Conservation (phyloP, 2,888 invertebrate species). For the Beris chalybata region DNA sequence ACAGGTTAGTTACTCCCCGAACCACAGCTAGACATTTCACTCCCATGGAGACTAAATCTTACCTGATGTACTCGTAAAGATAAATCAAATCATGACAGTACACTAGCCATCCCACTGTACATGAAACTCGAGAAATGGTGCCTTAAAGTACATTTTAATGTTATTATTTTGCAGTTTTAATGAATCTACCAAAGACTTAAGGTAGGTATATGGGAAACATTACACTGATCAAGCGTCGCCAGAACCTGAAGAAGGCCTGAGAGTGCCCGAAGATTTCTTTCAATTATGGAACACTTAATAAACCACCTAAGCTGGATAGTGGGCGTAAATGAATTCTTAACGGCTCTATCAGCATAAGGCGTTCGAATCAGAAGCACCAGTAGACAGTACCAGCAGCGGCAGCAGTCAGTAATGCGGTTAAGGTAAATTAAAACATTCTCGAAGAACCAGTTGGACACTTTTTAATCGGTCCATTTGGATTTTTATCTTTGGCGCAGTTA, state of each 20-base stretch:
- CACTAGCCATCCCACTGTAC: constrained; percentile 1
- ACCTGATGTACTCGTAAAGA: constrained; percentile 27
- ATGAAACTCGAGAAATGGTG: constrained; percentile 19
- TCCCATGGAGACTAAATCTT: not conserved
- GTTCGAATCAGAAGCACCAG: constrained; percentile 30
- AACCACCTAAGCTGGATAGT: constrained; percentile 27
- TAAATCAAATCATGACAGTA: constrained; percentile 26
- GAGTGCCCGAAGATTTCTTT: constrained; percentile 25
- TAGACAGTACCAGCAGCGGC: constrained; percentile 7
- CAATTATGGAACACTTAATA: constrained; percentile 33
- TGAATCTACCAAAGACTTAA: constrained; percentile 7
- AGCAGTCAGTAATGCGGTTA: constrained; percentile 4
- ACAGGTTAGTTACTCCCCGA: too few species aligned
- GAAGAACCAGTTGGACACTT: constrained; percentile 36
- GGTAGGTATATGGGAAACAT: too few species aligned
- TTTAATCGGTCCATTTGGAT: constrained; percentile 39
- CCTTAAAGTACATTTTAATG: constrained; percentile 27
- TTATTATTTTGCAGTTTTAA: constrained; percentile 33
- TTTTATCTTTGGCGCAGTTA: constrained; percentile 38
- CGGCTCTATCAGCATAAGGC: constrained; percentile 32
- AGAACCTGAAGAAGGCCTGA: not conserved
- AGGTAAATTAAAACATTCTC: constrained; percentile 38
- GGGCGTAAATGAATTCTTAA: constrained; percentile 37
- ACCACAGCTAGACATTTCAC: too few species aligned
- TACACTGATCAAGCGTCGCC: too few species aligned